Conservation (phyloP, 2,113 vertebrate genomes). For the Phrynosoma platyrhinos region DNA sequence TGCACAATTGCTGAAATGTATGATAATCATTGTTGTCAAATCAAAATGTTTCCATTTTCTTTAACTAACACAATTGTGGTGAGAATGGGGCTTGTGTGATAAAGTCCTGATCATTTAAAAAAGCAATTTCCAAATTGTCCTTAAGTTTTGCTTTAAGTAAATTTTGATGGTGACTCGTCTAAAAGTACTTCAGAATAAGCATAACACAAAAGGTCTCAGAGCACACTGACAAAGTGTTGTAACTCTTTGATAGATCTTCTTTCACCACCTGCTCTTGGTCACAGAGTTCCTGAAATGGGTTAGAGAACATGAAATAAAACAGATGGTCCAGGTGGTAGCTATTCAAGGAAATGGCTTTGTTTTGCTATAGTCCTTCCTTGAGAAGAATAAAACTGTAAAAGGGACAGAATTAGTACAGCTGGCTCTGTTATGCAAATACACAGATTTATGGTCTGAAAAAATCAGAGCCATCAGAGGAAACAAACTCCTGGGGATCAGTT, state of each 20-base stretch:
- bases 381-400: background rate
- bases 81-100: no score
- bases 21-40: no score
- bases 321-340: conserved; percentile 8
- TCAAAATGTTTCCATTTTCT: no score
- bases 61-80: no score
- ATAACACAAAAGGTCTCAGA: background rate
- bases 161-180: background rate
- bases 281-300: conserved; percentile 4
- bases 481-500: conserved; percentile 23
- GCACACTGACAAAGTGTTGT: background rate
- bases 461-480: conserved; percentile 31
- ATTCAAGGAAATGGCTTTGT: background rate
- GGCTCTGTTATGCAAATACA: conserved; percentile 2
- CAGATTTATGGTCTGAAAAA: conserved; percentile 19
- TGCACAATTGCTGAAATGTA: no score
- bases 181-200: background rate
- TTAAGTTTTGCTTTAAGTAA: background rate
- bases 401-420: background rate
- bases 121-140: no score
- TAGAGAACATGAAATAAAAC: background rate
- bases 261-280: background rate
- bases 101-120: no score
- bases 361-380: background rate
- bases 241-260: background rate